A percentile compares a stretch with the other conserved stretches of the same genome.
phyloP scores from a whole-genome alignment of 2,113 vertebrate species.

The Thalassarche chlororhynchos region DNA sequence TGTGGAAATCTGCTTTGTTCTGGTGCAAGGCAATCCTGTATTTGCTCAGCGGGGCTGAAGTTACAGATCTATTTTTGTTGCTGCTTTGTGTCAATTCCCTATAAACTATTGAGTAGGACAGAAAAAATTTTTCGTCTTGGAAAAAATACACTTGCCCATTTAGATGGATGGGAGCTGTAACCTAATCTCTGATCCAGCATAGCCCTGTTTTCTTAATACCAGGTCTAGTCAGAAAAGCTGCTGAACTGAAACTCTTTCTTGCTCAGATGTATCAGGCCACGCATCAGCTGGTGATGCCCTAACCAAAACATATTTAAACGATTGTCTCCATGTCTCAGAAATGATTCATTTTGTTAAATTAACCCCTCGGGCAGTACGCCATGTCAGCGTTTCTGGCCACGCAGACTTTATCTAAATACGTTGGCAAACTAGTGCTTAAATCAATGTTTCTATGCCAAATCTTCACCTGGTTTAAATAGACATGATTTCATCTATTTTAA shows the following conservation, averaged over 20 bases:
- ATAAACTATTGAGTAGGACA: background rate
- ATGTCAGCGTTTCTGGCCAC: background rate
- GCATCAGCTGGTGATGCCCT: background rate
- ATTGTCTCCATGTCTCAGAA: background rate
- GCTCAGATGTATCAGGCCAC: background rate
- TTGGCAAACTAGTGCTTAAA: background rate
- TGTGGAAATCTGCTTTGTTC: background rate
- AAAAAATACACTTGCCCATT: background rate
- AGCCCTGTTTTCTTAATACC: background rate
- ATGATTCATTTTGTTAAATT: background rate
- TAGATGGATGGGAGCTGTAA: background rate
- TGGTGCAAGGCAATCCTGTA: background rate
- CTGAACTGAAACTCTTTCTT: background rate
- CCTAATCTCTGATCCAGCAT: background rate
- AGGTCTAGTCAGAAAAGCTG: background rate
- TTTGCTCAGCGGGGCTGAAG: background rate
- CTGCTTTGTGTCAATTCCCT: background rate
- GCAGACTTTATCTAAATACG: background rate
- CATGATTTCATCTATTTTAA: background rate
- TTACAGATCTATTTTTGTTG: background rate
- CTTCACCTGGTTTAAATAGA: background rate
- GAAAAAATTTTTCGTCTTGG: background rate
- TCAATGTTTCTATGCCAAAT: background rate
- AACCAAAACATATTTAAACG: background rate
- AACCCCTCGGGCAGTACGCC: background rate